A percentile compares a stretch with the other conserved stretches of the same genome.
Evolutionary conservation across 2,888 invertebrate species (phyloP).

Genomic region (Dynastes tityus): DNA sequence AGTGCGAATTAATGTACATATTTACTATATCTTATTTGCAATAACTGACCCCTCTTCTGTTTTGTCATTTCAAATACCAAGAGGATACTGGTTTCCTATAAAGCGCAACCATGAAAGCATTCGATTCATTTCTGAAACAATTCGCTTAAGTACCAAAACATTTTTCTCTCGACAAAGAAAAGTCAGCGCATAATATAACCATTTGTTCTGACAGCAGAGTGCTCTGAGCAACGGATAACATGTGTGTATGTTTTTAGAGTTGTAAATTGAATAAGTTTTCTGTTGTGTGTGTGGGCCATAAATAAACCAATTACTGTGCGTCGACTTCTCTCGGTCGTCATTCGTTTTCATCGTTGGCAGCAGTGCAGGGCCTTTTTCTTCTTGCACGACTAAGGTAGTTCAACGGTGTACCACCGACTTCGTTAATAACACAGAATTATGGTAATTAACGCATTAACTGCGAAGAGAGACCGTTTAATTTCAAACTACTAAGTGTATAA

Average conservation of each 20-base stretch:
- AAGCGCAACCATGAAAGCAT: not conserved
- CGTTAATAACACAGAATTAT: conserved; percentile 38
- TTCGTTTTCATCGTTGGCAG: conserved; percentile 20
- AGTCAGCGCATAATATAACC: conserved; percentile 3
- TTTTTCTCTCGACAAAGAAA: not conserved
- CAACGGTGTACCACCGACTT: conserved; percentile 13
- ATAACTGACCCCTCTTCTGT: too few relatives aligned
- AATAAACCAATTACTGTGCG: conserved; percentile 37
- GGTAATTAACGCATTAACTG: conserved; percentile 36
- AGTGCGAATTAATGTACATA: too few relatives aligned
- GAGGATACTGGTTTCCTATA: too few relatives aligned
- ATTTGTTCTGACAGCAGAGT: not conserved
- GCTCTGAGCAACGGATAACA: conserved; percentile 3
- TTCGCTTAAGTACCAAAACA: not conserved
- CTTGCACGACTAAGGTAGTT: conserved; percentile 3
- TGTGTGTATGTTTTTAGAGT: conserved; percentile 13
- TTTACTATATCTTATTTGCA: too few relatives aligned
- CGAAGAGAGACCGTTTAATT: conserved; percentile 30
- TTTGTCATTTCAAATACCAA: too few relatives aligned
- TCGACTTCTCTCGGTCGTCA: conserved; percentile 24
- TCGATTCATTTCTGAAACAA: not conserved
- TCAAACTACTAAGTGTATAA: conserved; percentile 27
- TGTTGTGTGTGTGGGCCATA: conserved; percentile 33
- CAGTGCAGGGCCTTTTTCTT: not conserved
- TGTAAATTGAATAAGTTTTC: conserved; percentile 36